phyloP scores from a whole-genome alignment of 2,797 vertebrate genomes.

The Coregonus ussuriensis region DNA sequence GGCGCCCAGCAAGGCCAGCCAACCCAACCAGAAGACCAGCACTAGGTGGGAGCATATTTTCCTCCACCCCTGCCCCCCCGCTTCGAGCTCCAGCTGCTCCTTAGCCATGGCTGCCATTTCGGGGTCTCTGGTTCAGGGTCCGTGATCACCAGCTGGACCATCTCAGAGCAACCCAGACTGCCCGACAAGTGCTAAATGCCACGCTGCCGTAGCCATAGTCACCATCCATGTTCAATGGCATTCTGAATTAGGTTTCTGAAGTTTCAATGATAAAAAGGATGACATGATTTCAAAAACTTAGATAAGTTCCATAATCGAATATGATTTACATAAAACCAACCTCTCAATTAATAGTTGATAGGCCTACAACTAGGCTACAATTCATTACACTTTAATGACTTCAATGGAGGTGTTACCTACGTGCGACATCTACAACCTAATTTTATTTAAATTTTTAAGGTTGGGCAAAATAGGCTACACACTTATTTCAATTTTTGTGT shows the following conservation, averaged over 20 bases:
- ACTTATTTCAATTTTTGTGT: neutral
- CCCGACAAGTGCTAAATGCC: constrained; percentile 17
- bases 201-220: constrained; percentile 52
- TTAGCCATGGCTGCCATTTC: constrained; percentile 62
- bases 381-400: no score
- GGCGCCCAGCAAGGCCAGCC: constrained; percentile 63
- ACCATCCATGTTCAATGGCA: constrained; percentile 68
- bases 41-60: constrained; percentile 65
- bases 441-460: no score
- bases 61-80: constrained; percentile 67
- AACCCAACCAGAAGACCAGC: constrained; percentile 69
- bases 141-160: constrained; percentile 61
- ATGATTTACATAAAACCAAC: no score
- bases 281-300: no score
- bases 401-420: no score
- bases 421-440: no score
- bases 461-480: neutral
- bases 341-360: no score
- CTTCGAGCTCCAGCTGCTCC: constrained; percentile 65
- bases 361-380: no score
- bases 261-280: no score
- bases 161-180: constrained; percentile 45
- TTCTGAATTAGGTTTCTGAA: constrained; percentile 26
- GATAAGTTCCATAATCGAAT: no score
- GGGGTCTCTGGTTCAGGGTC: constrained; percentile 14